Evolutionary conservation across 2,888 invertebrate species (phyloP).

Genomic region (Drosophila borborema): DNA sequence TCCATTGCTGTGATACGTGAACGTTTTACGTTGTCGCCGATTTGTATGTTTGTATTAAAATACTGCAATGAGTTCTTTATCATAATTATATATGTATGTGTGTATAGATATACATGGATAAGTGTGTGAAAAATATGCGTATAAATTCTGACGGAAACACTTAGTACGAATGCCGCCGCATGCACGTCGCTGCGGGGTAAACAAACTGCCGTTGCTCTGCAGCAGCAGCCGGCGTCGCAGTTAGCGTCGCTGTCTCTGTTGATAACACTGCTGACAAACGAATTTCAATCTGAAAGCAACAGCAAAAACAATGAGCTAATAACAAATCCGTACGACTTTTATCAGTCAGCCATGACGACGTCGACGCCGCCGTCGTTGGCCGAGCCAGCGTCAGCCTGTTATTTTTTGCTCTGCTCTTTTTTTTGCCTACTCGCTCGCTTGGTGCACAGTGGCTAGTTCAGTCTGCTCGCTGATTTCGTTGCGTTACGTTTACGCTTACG

Average conservation of each 20-base stretch:
- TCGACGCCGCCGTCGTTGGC: conserved; percentile 30
- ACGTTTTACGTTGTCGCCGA: conserved; percentile 47
- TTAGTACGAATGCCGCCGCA: conserved; percentile 29
- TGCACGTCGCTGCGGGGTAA: conserved; percentile 25
- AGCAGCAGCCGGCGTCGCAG: conserved; percentile 24
- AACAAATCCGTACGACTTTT: conserved; percentile 62
- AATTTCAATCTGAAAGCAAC: conserved; percentile 43
- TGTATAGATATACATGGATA: conserved; percentile 1
- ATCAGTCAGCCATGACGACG: conserved; percentile 62
- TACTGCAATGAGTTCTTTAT: conserved; percentile 71
- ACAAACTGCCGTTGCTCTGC: conserved; percentile 30
- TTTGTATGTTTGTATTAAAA: conserved; percentile 67
- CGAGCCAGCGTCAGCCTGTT: conserved; percentile 31
- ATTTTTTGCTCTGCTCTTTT: conserved; percentile 34
- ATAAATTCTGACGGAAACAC: conserved; percentile 55
- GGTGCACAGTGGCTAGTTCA: conserved; percentile 62
- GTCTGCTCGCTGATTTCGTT: conserved; percentile 77
- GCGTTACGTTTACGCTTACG: conserved; percentile 67
- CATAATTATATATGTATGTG: conserved; percentile 42
- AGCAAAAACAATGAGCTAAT: conserved; percentile 63
- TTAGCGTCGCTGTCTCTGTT: conserved; percentile 25
- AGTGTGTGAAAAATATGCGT: conserved; percentile 32
- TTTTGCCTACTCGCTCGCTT: conserved; percentile 56
- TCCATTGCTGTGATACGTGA: conserved; percentile 38
- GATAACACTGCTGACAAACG: conserved; percentile 41